Base-by-base conservation (phyloP, 2,797 vertebrate species). In the Arrhamphus sclerolepis region DNA sequence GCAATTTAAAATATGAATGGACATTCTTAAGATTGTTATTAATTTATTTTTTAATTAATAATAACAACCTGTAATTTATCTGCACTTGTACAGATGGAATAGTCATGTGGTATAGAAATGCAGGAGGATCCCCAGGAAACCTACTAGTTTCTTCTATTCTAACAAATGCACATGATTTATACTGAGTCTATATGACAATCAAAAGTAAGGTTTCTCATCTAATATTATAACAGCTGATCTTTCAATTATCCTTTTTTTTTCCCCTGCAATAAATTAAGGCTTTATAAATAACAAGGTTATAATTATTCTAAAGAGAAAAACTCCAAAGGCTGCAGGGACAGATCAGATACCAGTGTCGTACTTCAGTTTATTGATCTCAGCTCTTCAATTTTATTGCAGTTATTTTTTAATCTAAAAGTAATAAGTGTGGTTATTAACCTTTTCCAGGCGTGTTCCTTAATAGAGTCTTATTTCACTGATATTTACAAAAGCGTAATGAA, bases 351-450 rank as follows among this genome's bases (percentile, higher is more conserved):
- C 28, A 64, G 74, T 66, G 41, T 42, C 13, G n/a, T 46, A 53
- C 62, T 70, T 65, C 65, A 85, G 78, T 84, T 81, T 88, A 89
- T 81, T 78, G 75, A 87, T 82, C 77, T 73, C 73, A 65, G 80
- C 70, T 77, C 78, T 55, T 72, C 77, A 70, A 84, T 87, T 89
- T 90, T 72, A 87, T 89, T 81, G 87, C 70, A 56, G 68, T 14
- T 2, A 70, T 82, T 89, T 87, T 87, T 34, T 11, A 90, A 90
- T 92, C 86, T 80, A 77, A 85, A 89, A 89, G 86, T 84, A 91
- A 86, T 84, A 85, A 74, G 80, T 71, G 22, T 79, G 77, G 72
- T 85, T 86, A 89, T 90, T 91, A 89, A 90, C 88, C 88, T 91
- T 89, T 89, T 87, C 65, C 72, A 82, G 80, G 75, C 82, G 55